A percentile compares a stretch with the other conserved stretches of the same genome.
These are phyloP conservation scores for Aphelinus certus DNA, from an alignment of 1,140 invertebrate species.

Conservation along the genomic window DNA sequence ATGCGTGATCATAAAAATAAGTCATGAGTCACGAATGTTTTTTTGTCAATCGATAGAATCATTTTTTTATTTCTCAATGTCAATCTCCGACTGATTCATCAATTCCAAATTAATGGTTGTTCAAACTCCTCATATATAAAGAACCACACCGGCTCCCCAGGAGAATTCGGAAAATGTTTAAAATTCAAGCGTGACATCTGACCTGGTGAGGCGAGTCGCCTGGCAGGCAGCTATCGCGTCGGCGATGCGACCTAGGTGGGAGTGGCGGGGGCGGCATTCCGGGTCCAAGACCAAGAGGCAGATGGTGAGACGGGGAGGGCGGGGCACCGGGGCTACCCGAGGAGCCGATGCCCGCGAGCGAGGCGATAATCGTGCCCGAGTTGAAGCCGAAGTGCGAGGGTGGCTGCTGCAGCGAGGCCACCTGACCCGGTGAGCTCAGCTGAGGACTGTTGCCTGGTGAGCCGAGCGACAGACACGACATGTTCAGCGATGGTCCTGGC, in stretches of 20 bases:
- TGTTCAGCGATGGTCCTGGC: constrained; percentile 56
- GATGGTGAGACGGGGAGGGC: constrained; percentile 62
- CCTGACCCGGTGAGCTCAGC: constrained; percentile 57
- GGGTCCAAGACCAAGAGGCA: constrained; percentile 38
- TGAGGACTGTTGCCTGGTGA: constrained; percentile 63
- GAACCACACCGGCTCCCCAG: too few relatives aligned
- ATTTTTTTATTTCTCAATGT: too few relatives aligned
- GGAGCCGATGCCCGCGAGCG: too few relatives aligned
- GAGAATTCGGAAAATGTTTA: not conserved
- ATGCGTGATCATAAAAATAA: too few relatives aligned
- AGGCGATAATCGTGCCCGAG: constrained; percentile 50
- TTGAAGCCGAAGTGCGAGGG: constrained; percentile 62
- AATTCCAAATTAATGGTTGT: too few relatives aligned
- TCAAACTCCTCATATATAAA: too few relatives aligned
- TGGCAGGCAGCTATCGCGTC: constrained; percentile 68
- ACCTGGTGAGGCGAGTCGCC: constrained; percentile 70
- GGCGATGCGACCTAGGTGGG: constrained; percentile 67
- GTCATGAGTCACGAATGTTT: too few relatives aligned
- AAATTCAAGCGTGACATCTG: constrained; percentile 17
- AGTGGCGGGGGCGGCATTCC: constrained; percentile 67
- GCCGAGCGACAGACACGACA: constrained; percentile 57
- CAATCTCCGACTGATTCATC: too few relatives aligned
- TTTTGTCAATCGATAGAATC: too few relatives aligned
- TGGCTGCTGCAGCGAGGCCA: constrained; percentile 53
- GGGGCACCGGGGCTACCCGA: constrained; percentile 63